Evolutionary conservation across 2,888 invertebrate genomes (phyloP).

Genomic region (Eristalis intricaria): DNA sequence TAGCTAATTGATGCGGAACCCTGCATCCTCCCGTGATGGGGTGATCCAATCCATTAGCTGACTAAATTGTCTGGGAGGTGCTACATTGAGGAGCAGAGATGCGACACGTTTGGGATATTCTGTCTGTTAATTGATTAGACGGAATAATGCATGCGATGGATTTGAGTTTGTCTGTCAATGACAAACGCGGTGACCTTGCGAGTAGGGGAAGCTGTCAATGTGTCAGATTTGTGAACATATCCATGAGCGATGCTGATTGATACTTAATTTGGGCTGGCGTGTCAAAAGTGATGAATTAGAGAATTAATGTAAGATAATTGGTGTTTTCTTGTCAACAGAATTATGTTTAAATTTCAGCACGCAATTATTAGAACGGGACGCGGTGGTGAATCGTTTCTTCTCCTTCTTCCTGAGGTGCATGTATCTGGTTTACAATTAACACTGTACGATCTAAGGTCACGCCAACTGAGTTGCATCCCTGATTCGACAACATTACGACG

Average conservation of each 20-base stretch:
- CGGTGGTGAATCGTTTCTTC: too few species aligned
- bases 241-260: not conserved
- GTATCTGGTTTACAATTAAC: too few species aligned
- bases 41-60: conserved; percentile 35
- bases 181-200: not conserved
- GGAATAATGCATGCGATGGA: conserved; percentile 1
- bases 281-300: not conserved
- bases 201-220: not conserved
- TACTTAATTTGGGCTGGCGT: not conserved
- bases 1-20: conserved; percentile 51
- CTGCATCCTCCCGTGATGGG: conserved; percentile 15
- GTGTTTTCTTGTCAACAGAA: too few species aligned
- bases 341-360: too few species aligned
- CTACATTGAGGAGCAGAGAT: not conserved
- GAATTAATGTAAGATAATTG: too few species aligned
- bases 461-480: too few species aligned
- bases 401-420: too few species aligned
- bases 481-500: too few species aligned
- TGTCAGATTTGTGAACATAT: not conserved
- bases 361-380: too few species aligned
- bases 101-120: not conserved
- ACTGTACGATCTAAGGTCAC: too few species aligned
- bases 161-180: not conserved
- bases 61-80: not conserved
- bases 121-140: conserved; percentile 17